phyloP scores from a whole-genome alignment of 2,113 vertebrate genomes.

The Phaethornis superciliosus region DNA sequence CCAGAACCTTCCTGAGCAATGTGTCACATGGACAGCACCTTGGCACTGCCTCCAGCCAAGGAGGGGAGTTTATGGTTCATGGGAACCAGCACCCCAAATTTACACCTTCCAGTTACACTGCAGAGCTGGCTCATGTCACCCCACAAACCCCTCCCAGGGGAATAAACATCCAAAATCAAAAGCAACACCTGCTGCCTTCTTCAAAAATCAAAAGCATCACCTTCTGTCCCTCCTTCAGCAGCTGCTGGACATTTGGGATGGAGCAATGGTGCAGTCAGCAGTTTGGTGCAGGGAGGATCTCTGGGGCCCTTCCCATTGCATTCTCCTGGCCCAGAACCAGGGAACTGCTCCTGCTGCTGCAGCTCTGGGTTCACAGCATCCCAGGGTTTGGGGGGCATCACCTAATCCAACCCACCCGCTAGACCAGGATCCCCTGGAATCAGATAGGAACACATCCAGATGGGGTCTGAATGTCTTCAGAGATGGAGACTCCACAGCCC shows the following conservation, averaged over 20 bases:
- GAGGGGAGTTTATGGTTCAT: not conserved
- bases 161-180: not conserved
- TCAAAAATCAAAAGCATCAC: no score
- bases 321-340: accelerated
- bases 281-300: not conserved
- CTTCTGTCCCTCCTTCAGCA: not conserved
- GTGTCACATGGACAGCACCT: not conserved
- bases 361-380: no score
- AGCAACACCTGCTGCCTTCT: not conserved
- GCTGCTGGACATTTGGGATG: not conserved
- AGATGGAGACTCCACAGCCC: no score
- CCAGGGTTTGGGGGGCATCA: no score
- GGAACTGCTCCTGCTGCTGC: no score
- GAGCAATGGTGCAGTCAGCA: accelerated
- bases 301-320: not conserved
- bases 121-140: not conserved
- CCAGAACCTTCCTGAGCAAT: not conserved
- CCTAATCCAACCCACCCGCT: no score
- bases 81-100: not conserved
- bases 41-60: not conserved
- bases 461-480: no score
- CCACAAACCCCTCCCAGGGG: not conserved
- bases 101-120: not conserved
- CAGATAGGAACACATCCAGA: no score
- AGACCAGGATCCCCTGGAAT: no score